A percentile compares a stretch with the other conserved stretches of the same genome.
Evolutionary conservation across 2,797 vertebrate genomes (phyloP).

Genomic region (Chrosomus eos): DNA sequence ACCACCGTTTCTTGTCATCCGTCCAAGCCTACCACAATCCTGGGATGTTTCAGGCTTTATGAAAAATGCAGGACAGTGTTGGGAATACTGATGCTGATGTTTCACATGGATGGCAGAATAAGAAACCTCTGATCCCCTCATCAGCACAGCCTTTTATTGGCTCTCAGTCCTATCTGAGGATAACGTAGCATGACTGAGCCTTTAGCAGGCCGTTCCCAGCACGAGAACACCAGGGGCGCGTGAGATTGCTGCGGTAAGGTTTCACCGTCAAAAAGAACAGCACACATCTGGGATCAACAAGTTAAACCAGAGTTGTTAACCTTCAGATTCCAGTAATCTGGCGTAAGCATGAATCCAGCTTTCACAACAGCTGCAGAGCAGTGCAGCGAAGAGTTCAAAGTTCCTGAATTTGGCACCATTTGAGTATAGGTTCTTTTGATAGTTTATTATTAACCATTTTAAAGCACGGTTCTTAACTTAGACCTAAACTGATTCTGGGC

Average conservation of each 20-base stretch:
- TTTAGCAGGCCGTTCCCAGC: slow-evolving; percentile 50
- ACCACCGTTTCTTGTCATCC: not conserved
- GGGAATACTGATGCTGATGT: slow-evolving; percentile 20
- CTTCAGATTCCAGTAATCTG: slow-evolving; percentile 70
- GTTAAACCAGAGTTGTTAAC: slow-evolving; percentile 75
- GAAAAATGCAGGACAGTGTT: slow-evolving; percentile 10
- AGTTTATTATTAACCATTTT: slow-evolving; percentile 21
- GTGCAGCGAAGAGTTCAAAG: slow-evolving; percentile 41
- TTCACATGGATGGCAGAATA: slow-evolving; percentile 21
- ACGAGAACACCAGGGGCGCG: not conserved
- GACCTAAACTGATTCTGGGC: not conserved
- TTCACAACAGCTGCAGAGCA: slow-evolving; percentile 68
- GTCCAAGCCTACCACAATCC: not conserved
- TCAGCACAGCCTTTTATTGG: slow-evolving; percentile 27
- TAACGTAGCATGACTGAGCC: slow-evolving; percentile 40
- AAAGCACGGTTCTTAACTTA: not conserved
- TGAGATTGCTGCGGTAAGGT: slow-evolving; percentile 34
- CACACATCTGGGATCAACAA: slow-evolving; percentile 73
- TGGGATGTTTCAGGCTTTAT: slow-evolving; percentile 22
- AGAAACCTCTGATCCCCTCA: slow-evolving; percentile 23
- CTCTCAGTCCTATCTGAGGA: not conserved
- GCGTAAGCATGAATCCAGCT: slow-evolving; percentile 68
- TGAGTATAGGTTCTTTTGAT: slow-evolving; percentile 12
- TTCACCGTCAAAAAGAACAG: slow-evolving; percentile 48
- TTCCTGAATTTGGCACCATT: slow-evolving; percentile 4